Evolutionary conservation across 2,888 invertebrate species (phyloP).

Genomic region (Aporophyla lueneburgensis): DNA sequence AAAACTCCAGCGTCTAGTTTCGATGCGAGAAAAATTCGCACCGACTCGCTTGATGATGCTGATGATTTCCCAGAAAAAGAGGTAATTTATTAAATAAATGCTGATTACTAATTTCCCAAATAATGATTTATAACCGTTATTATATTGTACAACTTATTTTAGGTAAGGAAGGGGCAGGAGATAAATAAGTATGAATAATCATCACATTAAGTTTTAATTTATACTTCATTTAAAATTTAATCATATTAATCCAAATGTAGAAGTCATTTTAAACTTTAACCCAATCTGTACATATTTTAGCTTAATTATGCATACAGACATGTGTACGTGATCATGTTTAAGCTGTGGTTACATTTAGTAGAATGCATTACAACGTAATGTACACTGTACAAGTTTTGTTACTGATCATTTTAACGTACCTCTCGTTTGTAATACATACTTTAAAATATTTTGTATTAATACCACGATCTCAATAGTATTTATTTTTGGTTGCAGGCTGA

Average conservation of each 20-base stretch:
- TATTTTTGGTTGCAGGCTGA: constrained; percentile 77
- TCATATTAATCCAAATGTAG: background rate
- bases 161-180: background rate
- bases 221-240: background rate
- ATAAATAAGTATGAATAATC: background rate
- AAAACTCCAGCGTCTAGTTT: constrained; percentile 84
- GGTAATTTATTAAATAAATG: constrained; percentile 69
- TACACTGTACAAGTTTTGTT: background rate
- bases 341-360: background rate
- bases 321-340: background rate
- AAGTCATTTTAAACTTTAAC: background rate
- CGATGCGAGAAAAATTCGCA: constrained; percentile 86
- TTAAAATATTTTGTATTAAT: background rate
- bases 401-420: background rate
- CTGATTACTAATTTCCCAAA: background rate
- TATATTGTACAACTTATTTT: background rate
- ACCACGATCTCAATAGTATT: background rate
- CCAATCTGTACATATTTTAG: background rate
- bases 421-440: background rate
- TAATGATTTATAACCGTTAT: background rate
- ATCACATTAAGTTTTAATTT: background rate
- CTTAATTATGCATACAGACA: background rate
- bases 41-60: constrained; percentile 89
- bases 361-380: background rate
- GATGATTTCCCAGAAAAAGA: constrained; percentile 90